Evolutionary conservation across 2,888 invertebrate genomes (phyloP).

Genomic region (Rotaria sp.): DNA sequence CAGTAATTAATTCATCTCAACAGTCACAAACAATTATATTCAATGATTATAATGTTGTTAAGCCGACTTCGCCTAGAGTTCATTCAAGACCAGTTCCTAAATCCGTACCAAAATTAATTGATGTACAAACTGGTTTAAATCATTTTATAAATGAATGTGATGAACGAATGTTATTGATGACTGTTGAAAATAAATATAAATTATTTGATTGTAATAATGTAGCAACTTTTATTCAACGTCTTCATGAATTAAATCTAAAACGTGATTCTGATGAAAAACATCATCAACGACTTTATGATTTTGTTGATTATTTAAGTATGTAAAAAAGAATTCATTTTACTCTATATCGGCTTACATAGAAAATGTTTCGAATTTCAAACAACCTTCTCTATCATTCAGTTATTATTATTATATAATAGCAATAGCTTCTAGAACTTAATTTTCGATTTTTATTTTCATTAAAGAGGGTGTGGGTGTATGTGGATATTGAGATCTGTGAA

Average conservation of each 20-base stretch:
- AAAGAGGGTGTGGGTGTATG: no score
- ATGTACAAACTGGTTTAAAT: constrained; percentile 6
- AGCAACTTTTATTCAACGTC: background rate
- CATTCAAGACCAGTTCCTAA: background rate
- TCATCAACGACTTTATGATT: constrained; percentile 9
- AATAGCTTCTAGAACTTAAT: no score
- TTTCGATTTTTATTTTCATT: no score
- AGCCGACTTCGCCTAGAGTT: background rate
- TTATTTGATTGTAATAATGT: background rate
- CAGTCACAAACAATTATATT: background rate
- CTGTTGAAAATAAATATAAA: constrained; percentile 18
- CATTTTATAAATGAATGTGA: background rate
- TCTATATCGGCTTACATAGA: no score
- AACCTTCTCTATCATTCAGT: no score
- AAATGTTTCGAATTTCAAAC: no score
- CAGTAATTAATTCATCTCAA: background rate
- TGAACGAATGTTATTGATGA: background rate
- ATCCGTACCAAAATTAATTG: constrained; percentile 23
- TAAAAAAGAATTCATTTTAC: no score
- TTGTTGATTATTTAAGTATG: constrained; percentile 1
- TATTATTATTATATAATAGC: no score
- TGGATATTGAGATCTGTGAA: no score
- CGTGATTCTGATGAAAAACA: background rate
- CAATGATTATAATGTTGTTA: background rate
- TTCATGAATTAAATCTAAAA: background rate